A percentile compares a stretch with the other conserved stretches of the same genome.
Conservation (phyloP, 1,140 invertebrate genomes). For the Ericerus pela region DNA sequence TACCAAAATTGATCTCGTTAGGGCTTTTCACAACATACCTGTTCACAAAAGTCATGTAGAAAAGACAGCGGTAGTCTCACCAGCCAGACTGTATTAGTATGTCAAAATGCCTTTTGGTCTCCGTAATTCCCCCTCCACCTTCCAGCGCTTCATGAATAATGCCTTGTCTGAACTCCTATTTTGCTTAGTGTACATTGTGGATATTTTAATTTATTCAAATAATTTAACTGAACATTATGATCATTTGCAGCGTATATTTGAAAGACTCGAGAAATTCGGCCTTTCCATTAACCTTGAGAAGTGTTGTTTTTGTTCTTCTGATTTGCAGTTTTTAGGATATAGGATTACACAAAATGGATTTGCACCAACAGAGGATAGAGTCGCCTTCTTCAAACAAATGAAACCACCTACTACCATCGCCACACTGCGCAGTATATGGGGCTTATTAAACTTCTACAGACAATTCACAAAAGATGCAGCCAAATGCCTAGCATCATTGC, state of each 20-base stretch:
- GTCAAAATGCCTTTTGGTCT: slow-evolving; percentile 30
- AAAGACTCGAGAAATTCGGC: slow-evolving; percentile 16
- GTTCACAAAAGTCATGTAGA: slow-evolving; percentile 28
- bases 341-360: slow-evolving; percentile 26
- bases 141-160: slow-evolving; percentile 21
- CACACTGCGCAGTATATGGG: slow-evolving; percentile 28
- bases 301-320: slow-evolving; percentile 24
- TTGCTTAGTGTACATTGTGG: slow-evolving; percentile 14
- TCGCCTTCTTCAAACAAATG: slow-evolving; percentile 24
- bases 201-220: slow-evolving; percentile 15
- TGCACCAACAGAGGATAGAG: slow-evolving; percentile 25
- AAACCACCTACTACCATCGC: slow-evolving; percentile 24
- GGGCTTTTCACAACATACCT: slow-evolving; percentile 37
- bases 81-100: slow-evolving; percentile 27
- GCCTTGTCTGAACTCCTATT: not conserved
- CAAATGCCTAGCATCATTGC: slow-evolving; percentile 24
- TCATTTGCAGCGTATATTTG: slow-evolving; percentile 22
- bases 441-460: slow-evolving; percentile 29
- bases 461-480: slow-evolving; percentile 27
- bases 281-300: slow-evolving; percentile 23
- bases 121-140: slow-evolving; percentile 30
- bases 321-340: slow-evolving; percentile 28
- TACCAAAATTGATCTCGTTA: slow-evolving; percentile 33
- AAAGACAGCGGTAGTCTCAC: slow-evolving; percentile 35
- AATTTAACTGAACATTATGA: slow-evolving; percentile 16